Base-by-base conservation (phyloP, 2,888 invertebrate genomes). In the Odontothrips loti region DNA sequence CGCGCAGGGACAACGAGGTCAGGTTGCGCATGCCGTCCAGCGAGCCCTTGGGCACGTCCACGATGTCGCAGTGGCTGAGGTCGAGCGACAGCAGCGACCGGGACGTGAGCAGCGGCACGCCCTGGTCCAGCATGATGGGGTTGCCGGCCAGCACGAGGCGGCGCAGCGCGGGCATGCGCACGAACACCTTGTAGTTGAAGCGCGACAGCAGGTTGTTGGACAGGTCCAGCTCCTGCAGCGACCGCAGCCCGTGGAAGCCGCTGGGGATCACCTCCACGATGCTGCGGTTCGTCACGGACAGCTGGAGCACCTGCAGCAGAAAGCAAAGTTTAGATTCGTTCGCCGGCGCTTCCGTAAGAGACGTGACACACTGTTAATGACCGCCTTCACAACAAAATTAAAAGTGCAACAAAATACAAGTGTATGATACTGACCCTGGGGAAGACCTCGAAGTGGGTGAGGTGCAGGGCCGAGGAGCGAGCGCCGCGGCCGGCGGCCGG, bases 101-200 rank as follows among this genome's bases (percentile, higher is more conserved):
- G 68, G 68, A 75, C 27, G 68, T 11, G 68, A 75, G 23, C 23
- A 75, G 27, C 23, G 68, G 68, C 68, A 75, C 68, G 68, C 27
- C 68, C 27, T 1, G 23, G 23, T 75, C 68, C 68, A 75, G 68
- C 23, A 27, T 12, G 68, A 75, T 75, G 27, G 68, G 68, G 68
- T 75, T 75, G 68, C 68, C 68, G 27, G 68, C 68, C 68, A 75
- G 68, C 11, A 75, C 27, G 27, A 75, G 68, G 23, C 68, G 68
- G 8, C 27, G 68, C 68, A 75, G 68, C 68, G 68, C 68, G 68
- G 68, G 68, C 68, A 75, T 75, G 27, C 68, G 68, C 27, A 10
- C 12, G 68, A 75, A 75, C 68, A 75, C 68, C 68, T 75, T 75
- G 68, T 75, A 75, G 68, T 27, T 75, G 68, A 75, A 75, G 68